These are phyloP conservation scores for Nerophis lumbriciformis DNA, from an alignment of 2,113 vertebrate species.

Conservation along the genomic window DNA sequence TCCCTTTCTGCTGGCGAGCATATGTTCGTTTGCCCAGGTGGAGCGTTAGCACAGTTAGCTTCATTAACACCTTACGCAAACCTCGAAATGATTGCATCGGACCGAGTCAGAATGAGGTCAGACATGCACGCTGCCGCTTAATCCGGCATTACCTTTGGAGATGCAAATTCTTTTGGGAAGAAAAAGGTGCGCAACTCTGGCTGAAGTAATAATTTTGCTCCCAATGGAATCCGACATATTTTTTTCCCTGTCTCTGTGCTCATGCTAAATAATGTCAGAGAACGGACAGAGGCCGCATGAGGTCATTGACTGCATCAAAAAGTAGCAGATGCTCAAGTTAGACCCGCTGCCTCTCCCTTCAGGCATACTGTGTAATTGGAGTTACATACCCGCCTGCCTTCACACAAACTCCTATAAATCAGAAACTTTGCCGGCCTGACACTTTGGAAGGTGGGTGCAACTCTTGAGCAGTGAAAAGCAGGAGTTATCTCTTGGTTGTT, in stretches of 20 bases:
- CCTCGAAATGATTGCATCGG: constrained; percentile 42
- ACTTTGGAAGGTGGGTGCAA: constrained; percentile 27
- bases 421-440: constrained; percentile 7
- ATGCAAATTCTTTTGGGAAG: constrained; percentile 11
- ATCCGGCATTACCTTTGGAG: constrained; percentile 1
- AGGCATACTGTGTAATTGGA: constrained; percentile 56
- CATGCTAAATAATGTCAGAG: constrained; percentile 41
- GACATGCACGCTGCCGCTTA: constrained; percentile 16
- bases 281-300: constrained; percentile 27
- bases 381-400: constrained; percentile 36
- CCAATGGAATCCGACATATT: not conserved
- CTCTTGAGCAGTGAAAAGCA: not conserved
- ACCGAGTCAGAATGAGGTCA: constrained; percentile 39
- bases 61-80: constrained; percentile 50
- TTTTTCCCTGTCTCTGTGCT: constrained; percentile 22
- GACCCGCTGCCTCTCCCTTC: constrained; percentile 50
- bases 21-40: constrained; percentile 46
- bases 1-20: constrained; percentile 44
- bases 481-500: constrained; percentile 14
- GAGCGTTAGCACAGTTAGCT: constrained; percentile 28
- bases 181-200: not conserved
- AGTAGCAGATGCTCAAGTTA: constrained; percentile 54
- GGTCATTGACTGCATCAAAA: constrained; percentile 47
- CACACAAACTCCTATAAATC: constrained; percentile 1
- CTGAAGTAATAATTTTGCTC: not conserved